A percentile compares a stretch with the other conserved stretches of the same genome.
Conservation (phyloP, 2,797 vertebrate species). For the Sebastes oblongus region DNA sequence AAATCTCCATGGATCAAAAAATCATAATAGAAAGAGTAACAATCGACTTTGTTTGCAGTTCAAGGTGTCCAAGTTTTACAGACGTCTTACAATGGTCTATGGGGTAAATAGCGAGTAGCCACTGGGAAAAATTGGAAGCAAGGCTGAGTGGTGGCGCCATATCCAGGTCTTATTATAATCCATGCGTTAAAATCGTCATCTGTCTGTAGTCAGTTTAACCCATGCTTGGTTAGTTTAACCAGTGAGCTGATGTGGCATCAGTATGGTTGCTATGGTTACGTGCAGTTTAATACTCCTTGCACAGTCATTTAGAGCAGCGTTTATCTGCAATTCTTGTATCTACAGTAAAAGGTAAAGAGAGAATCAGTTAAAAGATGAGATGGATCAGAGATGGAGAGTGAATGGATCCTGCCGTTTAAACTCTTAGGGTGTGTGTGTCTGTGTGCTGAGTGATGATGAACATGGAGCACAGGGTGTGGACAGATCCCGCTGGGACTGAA, state of each 20-base stretch:
- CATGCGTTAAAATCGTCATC: neutral
- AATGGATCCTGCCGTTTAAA: constrained; percentile 5
- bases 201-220: neutral
- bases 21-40: too few species aligned
- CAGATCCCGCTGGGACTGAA: constrained; percentile 46
- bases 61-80: too few species aligned
- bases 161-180: too few species aligned
- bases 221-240: neutral
- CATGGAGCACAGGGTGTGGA: constrained; percentile 46
- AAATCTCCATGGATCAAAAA: too few species aligned
- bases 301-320: neutral
- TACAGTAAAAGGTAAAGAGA: neutral
- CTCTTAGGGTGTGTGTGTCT: constrained; percentile 5
- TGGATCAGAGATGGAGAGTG: constrained; percentile 4
- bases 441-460: constrained; percentile 55
- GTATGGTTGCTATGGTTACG: neutral
- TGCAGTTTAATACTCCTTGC: neutral
- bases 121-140: too few species aligned
- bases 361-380: neutral
- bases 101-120: too few species aligned
- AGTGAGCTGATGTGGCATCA: neutral
- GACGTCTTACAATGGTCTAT: too few species aligned
- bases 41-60: too few species aligned
- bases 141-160: neutral
- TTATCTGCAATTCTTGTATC: neutral